phyloP scores from a whole-genome alignment of 2,113 vertebrate genomes.

The Istiophorus platypterus region DNA sequence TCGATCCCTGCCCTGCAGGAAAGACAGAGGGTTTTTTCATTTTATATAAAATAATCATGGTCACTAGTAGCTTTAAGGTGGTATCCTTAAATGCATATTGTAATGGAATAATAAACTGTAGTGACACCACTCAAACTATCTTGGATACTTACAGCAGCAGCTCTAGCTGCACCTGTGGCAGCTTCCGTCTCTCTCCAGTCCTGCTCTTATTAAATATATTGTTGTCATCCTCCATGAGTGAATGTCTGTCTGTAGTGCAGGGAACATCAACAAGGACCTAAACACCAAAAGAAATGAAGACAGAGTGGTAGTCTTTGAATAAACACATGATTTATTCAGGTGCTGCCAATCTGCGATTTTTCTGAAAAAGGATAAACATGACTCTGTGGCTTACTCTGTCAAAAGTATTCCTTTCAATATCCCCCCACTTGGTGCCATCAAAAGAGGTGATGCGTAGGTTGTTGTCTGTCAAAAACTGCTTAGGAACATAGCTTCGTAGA shows the following conservation, averaged over 20 bases:
- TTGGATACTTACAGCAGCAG: slow-evolving; percentile 90
- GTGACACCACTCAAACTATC: background rate
- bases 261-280: slow-evolving; percentile 98
- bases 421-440: slow-evolving; percentile 90
- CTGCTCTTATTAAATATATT: slow-evolving; percentile 91
- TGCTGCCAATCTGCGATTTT: background rate
- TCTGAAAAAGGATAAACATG: background rate
- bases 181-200: slow-evolving; percentile 88
- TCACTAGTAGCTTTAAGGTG: background rate
- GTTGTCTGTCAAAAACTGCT: slow-evolving; percentile 69
- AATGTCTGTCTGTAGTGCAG: slow-evolving; percentile 95
- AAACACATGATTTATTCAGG: background rate
- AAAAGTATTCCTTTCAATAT: slow-evolving; percentile 86
- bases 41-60: background rate
- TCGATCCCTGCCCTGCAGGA: slow-evolving; percentile 88
- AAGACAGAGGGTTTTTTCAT: background rate
- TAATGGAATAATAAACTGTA: background rate
- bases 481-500: slow-evolving; percentile 89
- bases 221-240: slow-evolving; percentile 91
- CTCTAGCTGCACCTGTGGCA: slow-evolving; percentile 91
- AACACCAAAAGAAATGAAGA: background rate
- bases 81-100: background rate
- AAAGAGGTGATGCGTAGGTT: slow-evolving; percentile 86
- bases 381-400: slow-evolving; percentile 86
- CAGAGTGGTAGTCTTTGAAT: background rate